These are phyloP conservation scores for Tolypeutes matacus DNA, from an alignment of 2,797 vertebrate genomes.

Conservation along the genomic window DNA sequence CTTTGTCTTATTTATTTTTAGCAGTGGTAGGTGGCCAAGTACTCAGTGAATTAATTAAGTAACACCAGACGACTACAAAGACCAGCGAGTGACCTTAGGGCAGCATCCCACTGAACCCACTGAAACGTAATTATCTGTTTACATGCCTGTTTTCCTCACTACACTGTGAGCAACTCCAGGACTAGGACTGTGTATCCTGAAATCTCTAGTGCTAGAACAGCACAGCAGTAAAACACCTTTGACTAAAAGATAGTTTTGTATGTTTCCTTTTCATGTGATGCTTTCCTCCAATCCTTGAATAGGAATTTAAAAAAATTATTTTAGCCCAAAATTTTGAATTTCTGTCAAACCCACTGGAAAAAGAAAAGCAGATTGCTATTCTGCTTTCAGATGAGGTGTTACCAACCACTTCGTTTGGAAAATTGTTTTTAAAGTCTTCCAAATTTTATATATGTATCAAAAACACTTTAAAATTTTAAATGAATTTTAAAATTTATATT, in stretches of 20 bases:
- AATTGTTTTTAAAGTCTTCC: background rate
- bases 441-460: background rate
- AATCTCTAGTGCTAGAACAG: background rate
- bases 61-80: background rate
- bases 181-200: background rate
- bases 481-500: slow-evolving; percentile 51
- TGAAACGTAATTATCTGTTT: background rate
- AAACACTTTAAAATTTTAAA: background rate
- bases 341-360: background rate
- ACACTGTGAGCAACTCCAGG: background rate
- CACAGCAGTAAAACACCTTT: background rate
- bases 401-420: slow-evolving; percentile 23
- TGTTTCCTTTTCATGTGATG: background rate
- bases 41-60: background rate
- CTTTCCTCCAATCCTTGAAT: background rate
- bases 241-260: background rate
- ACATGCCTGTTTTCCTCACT: background rate
- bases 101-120: background rate
- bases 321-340: slow-evolving; percentile 8
- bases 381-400: background rate
- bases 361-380: background rate
- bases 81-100: background rate
- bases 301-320: background rate
- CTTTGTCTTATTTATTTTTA: slow-evolving; percentile 40
- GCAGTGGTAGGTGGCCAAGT: background rate